Evolutionary conservation across 2,797 vertebrate species (phyloP).

Genomic region (Gallinago solitaria): DNA sequence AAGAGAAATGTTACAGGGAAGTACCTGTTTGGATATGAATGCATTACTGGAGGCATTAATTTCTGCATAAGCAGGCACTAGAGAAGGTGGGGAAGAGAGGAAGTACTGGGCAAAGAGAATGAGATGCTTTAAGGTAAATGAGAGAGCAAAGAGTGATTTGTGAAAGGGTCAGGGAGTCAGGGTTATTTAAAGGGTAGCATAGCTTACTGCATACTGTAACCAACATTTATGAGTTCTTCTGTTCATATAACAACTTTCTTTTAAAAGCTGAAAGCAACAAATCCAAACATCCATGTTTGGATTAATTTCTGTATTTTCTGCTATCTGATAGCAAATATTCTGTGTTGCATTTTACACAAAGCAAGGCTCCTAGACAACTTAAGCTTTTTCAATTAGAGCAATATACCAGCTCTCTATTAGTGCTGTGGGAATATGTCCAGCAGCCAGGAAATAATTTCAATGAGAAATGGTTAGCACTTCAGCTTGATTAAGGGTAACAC

Average conservation of each 20-base stretch:
- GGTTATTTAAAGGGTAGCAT: neutral
- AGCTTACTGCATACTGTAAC: neutral
- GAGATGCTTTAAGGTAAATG: neutral
- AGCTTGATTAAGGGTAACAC: neutral
- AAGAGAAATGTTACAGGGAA: neutral
- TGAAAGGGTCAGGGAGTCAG: neutral
- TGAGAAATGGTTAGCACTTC: slow-evolving; percentile 22
- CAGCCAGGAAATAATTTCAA: slow-evolving; percentile 40
- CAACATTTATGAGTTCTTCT: neutral
- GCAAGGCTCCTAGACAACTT: neutral
- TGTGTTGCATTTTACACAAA: neutral
- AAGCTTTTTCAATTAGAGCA: slow-evolving; percentile 20
- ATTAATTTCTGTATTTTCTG: neutral
- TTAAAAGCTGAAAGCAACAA: neutral
- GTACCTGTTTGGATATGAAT: neutral
- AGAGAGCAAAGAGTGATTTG: neutral
- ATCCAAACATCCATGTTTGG: neutral
- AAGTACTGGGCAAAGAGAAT: neutral
- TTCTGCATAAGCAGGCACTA: neutral
- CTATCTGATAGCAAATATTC: neutral
- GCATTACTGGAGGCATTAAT: neutral
- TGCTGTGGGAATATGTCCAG: neutral
- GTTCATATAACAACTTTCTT: neutral
- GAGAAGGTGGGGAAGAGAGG: neutral
- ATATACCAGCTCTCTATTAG: neutral